Conservation (phyloP, 2,797 vertebrate species). For the Sebastes oblongus region DNA sequence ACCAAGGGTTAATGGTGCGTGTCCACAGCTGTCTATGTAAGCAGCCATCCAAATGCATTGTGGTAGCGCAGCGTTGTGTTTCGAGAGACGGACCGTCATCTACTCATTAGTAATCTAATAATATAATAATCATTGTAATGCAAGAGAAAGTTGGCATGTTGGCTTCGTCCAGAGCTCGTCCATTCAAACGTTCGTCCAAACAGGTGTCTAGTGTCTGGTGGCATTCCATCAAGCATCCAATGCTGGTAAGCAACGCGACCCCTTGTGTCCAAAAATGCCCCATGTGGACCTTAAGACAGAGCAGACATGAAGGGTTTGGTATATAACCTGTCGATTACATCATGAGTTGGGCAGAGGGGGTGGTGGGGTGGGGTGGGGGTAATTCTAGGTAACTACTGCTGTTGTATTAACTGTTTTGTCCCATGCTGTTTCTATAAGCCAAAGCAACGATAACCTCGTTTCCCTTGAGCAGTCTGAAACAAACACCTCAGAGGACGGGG, state of each 20-base stretch:
- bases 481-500: conserved; percentile 5
- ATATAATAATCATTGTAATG: too few species aligned
- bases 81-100: too few species aligned
- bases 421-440: neutral
- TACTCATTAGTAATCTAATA: neutral
- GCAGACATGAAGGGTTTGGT: neutral
- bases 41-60: neutral
- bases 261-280: too few species aligned
- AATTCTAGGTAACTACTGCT: neutral
- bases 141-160: too few species aligned
- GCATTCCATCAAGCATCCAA: too few species aligned
- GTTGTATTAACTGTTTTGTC: neutral
- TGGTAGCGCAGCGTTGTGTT: neutral
- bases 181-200: too few species aligned
- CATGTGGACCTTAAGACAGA: too few species aligned
- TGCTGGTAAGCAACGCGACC: too few species aligned
- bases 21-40: neutral
- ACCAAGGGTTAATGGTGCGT: neutral
- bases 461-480: neutral
- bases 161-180: too few species aligned
- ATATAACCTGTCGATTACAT: neutral
- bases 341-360: too few species aligned
- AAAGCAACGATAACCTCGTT: neutral
- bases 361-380: rapidly evolving
- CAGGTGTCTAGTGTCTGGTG: too few species aligned